Conservation (phyloP, 2,888 invertebrate genomes). For the Mythimna ferrago region DNA sequence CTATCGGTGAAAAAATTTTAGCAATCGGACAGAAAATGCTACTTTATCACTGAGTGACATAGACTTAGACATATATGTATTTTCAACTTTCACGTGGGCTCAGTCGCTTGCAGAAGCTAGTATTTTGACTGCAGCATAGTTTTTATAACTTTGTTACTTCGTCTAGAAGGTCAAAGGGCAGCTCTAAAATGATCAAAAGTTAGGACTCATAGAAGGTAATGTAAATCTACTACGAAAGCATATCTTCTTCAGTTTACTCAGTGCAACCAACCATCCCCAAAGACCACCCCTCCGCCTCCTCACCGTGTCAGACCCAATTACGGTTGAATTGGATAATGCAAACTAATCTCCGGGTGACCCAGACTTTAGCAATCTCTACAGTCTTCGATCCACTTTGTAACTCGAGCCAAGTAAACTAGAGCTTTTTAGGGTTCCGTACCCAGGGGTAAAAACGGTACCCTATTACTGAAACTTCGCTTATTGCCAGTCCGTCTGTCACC, state of each 20-base stretch:
- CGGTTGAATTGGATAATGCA: constrained; percentile 63
- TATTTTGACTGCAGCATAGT: not conserved
- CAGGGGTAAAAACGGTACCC: no score
- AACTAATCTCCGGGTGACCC: constrained; percentile 56
- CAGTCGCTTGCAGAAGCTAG: not conserved
- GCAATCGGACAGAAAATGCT: no score
- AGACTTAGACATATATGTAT: no score
- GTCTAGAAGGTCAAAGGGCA: no score
- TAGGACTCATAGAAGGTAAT: not conserved
- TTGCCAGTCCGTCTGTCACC: no score
- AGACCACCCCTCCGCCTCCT: constrained; percentile 31
- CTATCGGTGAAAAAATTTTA: no score
- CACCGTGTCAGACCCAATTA: constrained; percentile 60
- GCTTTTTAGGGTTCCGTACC: no score
- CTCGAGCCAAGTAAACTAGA: constrained; percentile 36
- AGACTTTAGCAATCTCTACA: constrained; percentile 51
- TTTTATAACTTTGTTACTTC: not conserved
- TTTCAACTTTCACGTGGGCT: no score
- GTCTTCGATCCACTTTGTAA: constrained; percentile 45
- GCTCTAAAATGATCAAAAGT: not conserved
- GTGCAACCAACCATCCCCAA: constrained; percentile 6
- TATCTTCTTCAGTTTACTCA: not conserved
- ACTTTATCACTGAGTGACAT: no score
- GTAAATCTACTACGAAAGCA: not conserved
- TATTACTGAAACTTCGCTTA: no score